Evolutionary conservation across 2,797 vertebrate genomes (phyloP).

Genomic region (Epinephelus awoara): DNA sequence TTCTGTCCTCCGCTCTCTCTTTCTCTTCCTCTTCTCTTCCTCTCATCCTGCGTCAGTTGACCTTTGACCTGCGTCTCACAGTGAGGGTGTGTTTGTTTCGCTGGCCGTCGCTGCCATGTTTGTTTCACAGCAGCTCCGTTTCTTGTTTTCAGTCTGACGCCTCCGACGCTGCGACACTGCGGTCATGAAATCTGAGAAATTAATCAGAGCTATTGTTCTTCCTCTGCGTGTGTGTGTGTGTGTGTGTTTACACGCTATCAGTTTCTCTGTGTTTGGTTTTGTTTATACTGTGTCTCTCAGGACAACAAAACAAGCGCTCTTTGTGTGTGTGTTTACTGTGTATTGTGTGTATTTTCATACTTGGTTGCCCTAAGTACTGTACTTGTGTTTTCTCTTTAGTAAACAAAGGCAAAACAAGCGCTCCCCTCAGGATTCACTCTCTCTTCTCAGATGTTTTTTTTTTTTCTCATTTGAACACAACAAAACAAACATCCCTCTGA

Average conservation of each 20-base stretch:
- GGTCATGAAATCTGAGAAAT: slow-evolving; percentile 74
- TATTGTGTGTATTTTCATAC: slow-evolving; percentile 54
- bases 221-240: slow-evolving; percentile 31
- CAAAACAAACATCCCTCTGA: neutral
- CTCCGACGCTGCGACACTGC: slow-evolving; percentile 54
- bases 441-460: neutral
- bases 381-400: slow-evolving; percentile 48
- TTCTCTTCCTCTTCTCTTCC: neutral
- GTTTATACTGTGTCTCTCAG: slow-evolving; percentile 64
- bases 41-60: slow-evolving; percentile 15
- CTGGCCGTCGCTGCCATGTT: slow-evolving; percentile 54
- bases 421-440: slow-evolving; percentile 22
- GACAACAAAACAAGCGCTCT: slow-evolving; percentile 57
- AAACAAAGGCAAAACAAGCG: slow-evolving; percentile 51
- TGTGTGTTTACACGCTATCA: slow-evolving; percentile 52
- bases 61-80: slow-evolving; percentile 51
- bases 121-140: slow-evolving; percentile 50
- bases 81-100: slow-evolving; percentile 60
- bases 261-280: slow-evolving; percentile 66
- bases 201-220: slow-evolving; percentile 76
- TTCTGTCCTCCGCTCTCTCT: neutral
- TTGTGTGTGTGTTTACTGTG: slow-evolving; percentile 19
- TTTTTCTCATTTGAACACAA: slow-evolving; percentile 1
- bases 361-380: slow-evolving; percentile 47
- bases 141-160: slow-evolving; percentile 56